Base-by-base conservation (phyloP, 2,888 invertebrate genomes). In the Volucella inanis region DNA sequence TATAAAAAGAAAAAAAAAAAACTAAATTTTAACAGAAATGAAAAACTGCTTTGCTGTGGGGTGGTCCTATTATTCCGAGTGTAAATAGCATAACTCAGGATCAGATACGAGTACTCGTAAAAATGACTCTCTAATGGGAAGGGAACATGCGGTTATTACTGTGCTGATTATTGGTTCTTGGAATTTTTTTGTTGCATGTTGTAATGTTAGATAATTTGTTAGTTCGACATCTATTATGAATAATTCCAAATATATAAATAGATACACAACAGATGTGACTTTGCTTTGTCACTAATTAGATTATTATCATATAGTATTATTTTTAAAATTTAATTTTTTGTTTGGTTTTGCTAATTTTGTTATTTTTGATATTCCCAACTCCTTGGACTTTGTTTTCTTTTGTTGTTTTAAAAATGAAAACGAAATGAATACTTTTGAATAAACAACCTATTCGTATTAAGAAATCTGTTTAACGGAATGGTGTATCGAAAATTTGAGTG, bases 281-380 rank as follows among this genome's bases (percentile, higher is more conserved):
- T 49, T 61, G 47, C 14, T 31, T 50, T 39, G 11, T 38, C 38
- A 18, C 18, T 55, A 10, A 31, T 45, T 50, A 59, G 18, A 12
- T 49, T 18, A 64, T 75, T 68, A 67, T 59, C 18, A 22, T 22
- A 22, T 22, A 3, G 2, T 18, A 2, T n/a, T 62, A 67, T 64
- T 59, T 67, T 47, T 57, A 50, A 57, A 39, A 11, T 64, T 76
- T 50, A 18, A 18, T 52, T 55, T 68, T 52, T 62, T 14, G 38
- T 65, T 54, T 15, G 3, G 4, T 47, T 75, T 64, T 49, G 2
- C 11, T 14, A n/a, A 39, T 31, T 50, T 74, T 64, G 22, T 45
- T 70, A 31, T 84, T 43, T 50, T 74, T 64, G 38, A 50, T 70
- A 31, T 84, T 70, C 84, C 79, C 84, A 75, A 65, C 79, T 80